Conservation (phyloP, 2,888 invertebrate species). For the Lasioglossum oenotherae region DNA sequence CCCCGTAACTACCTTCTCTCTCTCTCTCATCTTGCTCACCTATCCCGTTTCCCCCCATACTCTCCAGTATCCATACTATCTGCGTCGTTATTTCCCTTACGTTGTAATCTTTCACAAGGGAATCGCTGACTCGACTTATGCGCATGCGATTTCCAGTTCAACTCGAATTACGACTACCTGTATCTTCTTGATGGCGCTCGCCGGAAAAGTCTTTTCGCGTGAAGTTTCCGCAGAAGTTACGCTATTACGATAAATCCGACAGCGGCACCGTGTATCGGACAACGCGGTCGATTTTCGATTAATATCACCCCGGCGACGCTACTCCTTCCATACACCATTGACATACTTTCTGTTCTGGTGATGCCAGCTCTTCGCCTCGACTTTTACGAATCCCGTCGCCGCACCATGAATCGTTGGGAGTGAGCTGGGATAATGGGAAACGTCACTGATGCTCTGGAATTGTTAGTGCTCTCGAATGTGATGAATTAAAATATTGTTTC, state of each 20-base stretch:
- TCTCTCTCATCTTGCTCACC: background rate
- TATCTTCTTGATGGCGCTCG: conserved; percentile 21
- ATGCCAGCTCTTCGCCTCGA: background rate
- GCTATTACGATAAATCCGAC: conserved; percentile 20
- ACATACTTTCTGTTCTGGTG: background rate
- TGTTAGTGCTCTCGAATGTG: background rate
- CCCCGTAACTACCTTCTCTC: background rate
- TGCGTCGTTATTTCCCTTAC: conserved; percentile 71
- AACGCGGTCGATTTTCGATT: conserved; percentile 6
- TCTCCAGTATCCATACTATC: conserved; percentile 62
- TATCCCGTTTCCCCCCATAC: conserved; percentile 20
- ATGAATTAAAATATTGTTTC: background rate
- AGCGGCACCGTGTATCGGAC: conserved; percentile 7
- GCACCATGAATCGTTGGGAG: background rate
- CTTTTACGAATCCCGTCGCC: too few relatives aligned
- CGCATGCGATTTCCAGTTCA: conserved; percentile 45
- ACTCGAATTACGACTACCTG: conserved; percentile 52
- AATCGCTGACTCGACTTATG: conserved; percentile 59
- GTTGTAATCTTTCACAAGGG: conserved; percentile 68
- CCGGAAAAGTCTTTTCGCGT: conserved; percentile 41
- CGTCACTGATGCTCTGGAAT: background rate
- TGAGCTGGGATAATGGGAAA: background rate
- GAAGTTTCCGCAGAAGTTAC: conserved; percentile 19
- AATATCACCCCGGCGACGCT: background rate
- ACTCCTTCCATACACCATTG: background rate